phyloP scores from a whole-genome alignment of 2,797 vertebrate genomes.

The Hippocampus kuda region DNA sequence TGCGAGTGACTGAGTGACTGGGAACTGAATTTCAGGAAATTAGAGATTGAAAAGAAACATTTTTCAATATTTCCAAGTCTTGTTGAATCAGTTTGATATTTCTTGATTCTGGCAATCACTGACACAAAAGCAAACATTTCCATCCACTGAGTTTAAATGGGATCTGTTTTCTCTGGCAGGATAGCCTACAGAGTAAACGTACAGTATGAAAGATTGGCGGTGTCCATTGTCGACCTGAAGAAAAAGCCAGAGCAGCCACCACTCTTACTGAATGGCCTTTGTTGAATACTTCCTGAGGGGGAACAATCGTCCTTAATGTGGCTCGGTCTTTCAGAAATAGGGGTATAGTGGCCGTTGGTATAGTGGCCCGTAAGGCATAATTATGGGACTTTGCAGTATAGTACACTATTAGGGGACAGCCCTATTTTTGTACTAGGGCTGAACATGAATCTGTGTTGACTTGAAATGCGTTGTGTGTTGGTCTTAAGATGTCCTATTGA shows the following conservation, averaged over 20 bases:
- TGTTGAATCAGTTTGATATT: constrained; percentile 47
- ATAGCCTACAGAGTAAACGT: constrained; percentile 32
- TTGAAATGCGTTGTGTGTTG: no score
- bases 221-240: constrained; percentile 24
- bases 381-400: no score
- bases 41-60: constrained; percentile 18
- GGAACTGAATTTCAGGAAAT: constrained; percentile 31
- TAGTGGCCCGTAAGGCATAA: constrained; percentile 11
- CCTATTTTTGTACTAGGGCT: no score
- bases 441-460: no score
- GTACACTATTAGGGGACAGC: no score
- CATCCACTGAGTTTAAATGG: constrained; percentile 14
- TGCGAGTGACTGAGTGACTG: constrained; percentile 25
- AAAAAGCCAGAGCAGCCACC: constrained; percentile 34
- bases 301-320: constrained; percentile 10
- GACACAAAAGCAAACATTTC: constrained; percentile 36
- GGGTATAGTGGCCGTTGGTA: background rate
- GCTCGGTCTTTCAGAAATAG: background rate
- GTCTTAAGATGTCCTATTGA: no score
- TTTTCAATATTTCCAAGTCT: constrained; percentile 32
- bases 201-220: constrained; percentile 27
- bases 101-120: constrained; percentile 33
- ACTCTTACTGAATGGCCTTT: constrained; percentile 41
- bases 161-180: constrained; percentile 37
- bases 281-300: constrained; percentile 40